phyloP scores from a whole-genome alignment of 1,140 invertebrate genomes.

The Stenopsyche tienmushanensis region DNA sequence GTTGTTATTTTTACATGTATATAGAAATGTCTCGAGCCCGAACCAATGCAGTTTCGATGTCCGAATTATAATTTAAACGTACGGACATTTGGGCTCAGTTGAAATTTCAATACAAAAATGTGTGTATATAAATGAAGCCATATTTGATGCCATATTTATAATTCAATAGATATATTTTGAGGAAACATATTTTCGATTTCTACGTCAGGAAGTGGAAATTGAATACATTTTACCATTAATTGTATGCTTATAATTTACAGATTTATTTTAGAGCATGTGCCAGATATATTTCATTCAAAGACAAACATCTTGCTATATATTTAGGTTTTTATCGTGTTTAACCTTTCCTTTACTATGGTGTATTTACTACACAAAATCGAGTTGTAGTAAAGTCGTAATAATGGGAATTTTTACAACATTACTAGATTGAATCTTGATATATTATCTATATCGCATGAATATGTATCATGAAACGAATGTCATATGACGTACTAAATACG shows the following conservation, averaged over 20 bases:
- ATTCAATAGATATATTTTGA: not conserved
- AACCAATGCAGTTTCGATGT: no score
- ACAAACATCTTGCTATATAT: not conserved
- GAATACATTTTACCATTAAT: not conserved
- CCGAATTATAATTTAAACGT: no score
- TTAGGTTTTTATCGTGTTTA: no score
- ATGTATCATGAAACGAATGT: no score
- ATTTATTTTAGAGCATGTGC: not conserved
- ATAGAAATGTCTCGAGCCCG: not conserved
- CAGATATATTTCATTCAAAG: not conserved
- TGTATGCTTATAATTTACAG: not conserved
- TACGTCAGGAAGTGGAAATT: not conserved
- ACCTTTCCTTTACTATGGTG: no score
- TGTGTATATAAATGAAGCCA: not conserved
- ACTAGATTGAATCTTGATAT: no score
- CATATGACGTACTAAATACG: no score
- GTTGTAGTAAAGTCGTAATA: no score
- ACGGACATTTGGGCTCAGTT: no score
- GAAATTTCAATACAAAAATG: no score
- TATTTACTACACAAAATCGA: no score
- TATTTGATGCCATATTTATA: conserved; percentile 14
- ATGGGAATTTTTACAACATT: no score
- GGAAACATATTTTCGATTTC: not conserved
- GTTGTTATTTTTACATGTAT: not conserved
- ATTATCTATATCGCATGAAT: not conserved